A percentile compares a stretch with the other conserved stretches of the same genome.
Evolutionary conservation across 1,140 invertebrate genomes (phyloP).

Genomic region (Drosophila varians): DNA sequence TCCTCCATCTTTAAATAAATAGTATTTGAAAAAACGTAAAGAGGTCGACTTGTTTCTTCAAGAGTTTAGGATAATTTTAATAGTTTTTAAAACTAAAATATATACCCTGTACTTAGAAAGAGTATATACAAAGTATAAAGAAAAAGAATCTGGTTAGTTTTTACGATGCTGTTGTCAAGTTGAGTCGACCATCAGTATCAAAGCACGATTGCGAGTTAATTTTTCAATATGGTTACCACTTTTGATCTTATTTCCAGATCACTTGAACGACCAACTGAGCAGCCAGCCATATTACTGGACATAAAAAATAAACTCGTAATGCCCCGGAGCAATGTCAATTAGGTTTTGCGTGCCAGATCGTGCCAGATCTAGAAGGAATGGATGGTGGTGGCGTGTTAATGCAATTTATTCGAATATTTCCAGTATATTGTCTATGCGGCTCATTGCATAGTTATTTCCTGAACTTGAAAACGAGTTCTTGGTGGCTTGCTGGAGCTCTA

Average conservation of each 20-base stretch:
- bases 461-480: conserved; percentile 78
- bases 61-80: too few relatives aligned
- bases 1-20: too few relatives aligned
- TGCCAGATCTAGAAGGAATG: conserved; percentile 54
- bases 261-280: conserved; percentile 22
- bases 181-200: conserved; percentile 19
- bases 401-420: conserved; percentile 57
- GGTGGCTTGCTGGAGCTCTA: too few relatives aligned
- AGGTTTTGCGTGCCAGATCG: conserved; percentile 26
- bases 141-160: not conserved
- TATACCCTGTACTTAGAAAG: not conserved
- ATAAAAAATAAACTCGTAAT: not conserved
- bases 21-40: too few relatives aligned
- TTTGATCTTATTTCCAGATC: conserved; percentile 28
- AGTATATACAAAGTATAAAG: not conserved
- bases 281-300: not conserved
- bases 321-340: conserved; percentile 34
- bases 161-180: conserved; percentile 3
- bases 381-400: conserved; percentile 38
- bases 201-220: conserved; percentile 6
- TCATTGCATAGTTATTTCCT: conserved; percentile 70
- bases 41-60: too few relatives aligned
- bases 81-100: too few relatives aligned
- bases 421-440: conserved; percentile 27
- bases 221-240: conserved; percentile 7